Evolutionary conservation across 2,113 vertebrate species (phyloP), one percentile per base, ranked within the genome.

Genomic region (Rhynchomys soricoides): DNA sequence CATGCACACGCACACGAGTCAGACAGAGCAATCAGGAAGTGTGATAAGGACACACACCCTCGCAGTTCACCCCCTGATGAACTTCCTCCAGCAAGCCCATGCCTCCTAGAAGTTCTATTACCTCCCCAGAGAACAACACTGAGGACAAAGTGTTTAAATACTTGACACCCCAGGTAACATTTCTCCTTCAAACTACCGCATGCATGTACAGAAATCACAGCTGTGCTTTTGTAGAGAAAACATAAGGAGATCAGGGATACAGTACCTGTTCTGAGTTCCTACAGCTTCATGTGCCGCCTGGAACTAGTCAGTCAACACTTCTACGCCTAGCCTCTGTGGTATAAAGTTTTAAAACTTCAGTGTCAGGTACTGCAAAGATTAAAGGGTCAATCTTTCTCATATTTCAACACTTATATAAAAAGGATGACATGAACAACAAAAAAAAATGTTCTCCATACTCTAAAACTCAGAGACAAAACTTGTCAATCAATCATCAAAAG

Each of bases 381-480:
- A 94, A 87, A 95, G 64, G 31, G 22, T 50, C 57, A 93, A 68
- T 10, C 15, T 57, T 68, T 87, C 21, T 6, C 74, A 85, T 68
- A 40, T 66, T 48, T 73, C 77, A 50, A 37, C 59, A 37, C 17
- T 29, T 29, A 40, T 1, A 3, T 37, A 50, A 37, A 50, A 37
- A 64, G 12, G 48, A 15, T 70, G 16, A 86, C 40, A 50, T 9
- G 19, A 31, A 40, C 34, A 86, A 81, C 43, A 91, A 87, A 66
- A 89, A 89, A 64, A 91, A 78, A 57, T 19, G 21, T 64, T 86
- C 5, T 50, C 7, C 85, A 37, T 1, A 48, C 89, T 89, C 43
- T 17, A 92, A 92, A 90, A 52, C 10, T 9, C 74, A 43, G 59
- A 77, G 89, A 79, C 16, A 52, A 26, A 29, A 87, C 45, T 45